Percentiles rank a stretch among this genome's conserved stretches.
These are phyloP conservation scores for Andrena chrysosceles DNA, from an alignment of 2,888 invertebrate genomes.

Conservation along the genomic window DNA sequence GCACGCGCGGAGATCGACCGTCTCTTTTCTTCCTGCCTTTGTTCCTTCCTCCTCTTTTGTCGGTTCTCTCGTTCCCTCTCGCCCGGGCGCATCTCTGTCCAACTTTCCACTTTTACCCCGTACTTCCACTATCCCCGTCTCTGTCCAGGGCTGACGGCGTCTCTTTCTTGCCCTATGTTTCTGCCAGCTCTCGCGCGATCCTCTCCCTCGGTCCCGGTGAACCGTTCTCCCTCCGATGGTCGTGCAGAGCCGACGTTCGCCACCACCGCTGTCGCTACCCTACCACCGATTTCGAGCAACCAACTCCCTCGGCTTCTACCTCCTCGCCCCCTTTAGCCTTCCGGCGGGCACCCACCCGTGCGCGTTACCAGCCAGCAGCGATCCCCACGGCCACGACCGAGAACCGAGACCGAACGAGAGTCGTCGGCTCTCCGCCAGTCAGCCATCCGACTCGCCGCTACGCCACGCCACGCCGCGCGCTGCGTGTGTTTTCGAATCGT, in stretches of 20 bases:
- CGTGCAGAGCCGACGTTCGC: constrained; percentile 66
- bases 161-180: constrained; percentile 14
- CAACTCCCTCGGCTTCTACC: constrained; percentile 67
- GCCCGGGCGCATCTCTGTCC: constrained; percentile 32
- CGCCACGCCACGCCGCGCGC: constrained; percentile 78
- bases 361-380: constrained; percentile 76
- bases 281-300: constrained; percentile 69
- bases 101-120: constrained; percentile 43
- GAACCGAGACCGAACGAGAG: constrained; percentile 79
- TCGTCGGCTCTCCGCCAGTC: constrained; percentile 82
- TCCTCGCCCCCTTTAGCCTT: constrained; percentile 62
- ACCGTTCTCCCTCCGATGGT: constrained; percentile 48
- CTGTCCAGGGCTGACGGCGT: constrained; percentile 8
- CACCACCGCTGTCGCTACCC: constrained; percentile 66
- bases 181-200: constrained; percentile 20
- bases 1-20: constrained; percentile 26
- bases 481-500: constrained; percentile 72
- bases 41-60: constrained; percentile 9
- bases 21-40: constrained; percentile 35
- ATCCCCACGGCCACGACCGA: constrained; percentile 79
- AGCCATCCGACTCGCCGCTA: constrained; percentile 83
- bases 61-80: constrained; percentile 3
- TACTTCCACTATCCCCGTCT: not conserved
- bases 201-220: constrained; percentile 47
- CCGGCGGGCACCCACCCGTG: constrained; percentile 69